Conservation (phyloP, 2,888 invertebrate genomes). For the Polietes domitor region DNA sequence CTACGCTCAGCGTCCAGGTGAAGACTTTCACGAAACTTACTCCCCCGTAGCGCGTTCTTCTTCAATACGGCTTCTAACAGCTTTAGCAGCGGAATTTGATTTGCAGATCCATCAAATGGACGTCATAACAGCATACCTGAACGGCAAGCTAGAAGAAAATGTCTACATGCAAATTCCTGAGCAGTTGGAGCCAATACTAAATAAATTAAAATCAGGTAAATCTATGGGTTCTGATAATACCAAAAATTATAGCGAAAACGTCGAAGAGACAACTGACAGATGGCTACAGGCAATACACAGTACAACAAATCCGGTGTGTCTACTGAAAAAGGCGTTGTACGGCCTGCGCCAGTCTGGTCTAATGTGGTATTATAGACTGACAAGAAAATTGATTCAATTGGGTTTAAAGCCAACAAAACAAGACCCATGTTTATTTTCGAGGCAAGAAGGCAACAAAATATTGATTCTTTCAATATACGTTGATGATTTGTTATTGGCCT, state of each 20-base stretch:
- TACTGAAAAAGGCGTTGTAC: slow-evolving; percentile 60
- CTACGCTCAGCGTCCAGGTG: slow-evolving; percentile 59
- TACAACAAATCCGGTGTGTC: slow-evolving; percentile 47
- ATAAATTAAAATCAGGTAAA: slow-evolving; percentile 36
- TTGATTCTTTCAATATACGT: slow-evolving; percentile 64
- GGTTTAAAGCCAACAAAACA: slow-evolving; percentile 57
- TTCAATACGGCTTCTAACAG: slow-evolving; percentile 54
- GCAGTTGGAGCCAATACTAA: slow-evolving; percentile 38
- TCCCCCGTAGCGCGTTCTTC: slow-evolving; percentile 53
- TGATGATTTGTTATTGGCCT: slow-evolving; percentile 64
- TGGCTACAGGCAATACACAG: slow-evolving; percentile 45
- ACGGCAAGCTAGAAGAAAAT: slow-evolving; percentile 52
- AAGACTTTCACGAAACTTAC: slow-evolving; percentile 59
- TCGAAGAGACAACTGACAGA: slow-evolving; percentile 20
- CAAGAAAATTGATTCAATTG: slow-evolving; percentile 47
- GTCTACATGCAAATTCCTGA: slow-evolving; percentile 57
- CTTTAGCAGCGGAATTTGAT: slow-evolving; percentile 49
- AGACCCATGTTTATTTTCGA: slow-evolving; percentile 63
- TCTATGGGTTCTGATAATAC: neutral
- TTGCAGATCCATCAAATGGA: slow-evolving; percentile 62
- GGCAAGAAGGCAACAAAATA: slow-evolving; percentile 48
- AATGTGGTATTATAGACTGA: slow-evolving; percentile 56
- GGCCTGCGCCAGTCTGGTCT: slow-evolving; percentile 61
- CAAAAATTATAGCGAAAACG: neutral
- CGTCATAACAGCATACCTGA: slow-evolving; percentile 59